These are phyloP conservation scores for Embiotoca jacksoni DNA, from an alignment of 2,113 vertebrate species.

Conservation along the genomic window DNA sequence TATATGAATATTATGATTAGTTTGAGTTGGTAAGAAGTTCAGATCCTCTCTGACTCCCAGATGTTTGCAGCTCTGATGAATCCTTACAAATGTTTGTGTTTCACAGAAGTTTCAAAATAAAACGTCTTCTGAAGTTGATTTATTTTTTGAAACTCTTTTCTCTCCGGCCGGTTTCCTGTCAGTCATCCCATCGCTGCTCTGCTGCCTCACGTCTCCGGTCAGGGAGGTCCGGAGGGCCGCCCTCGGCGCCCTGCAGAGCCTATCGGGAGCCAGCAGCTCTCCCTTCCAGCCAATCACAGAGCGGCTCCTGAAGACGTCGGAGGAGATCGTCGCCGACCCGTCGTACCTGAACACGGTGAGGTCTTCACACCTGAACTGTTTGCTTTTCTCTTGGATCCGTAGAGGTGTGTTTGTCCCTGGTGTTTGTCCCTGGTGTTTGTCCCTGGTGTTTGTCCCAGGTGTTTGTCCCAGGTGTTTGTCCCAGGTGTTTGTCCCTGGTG, in stretches of 20 bases:
- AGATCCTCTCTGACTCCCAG: too few species aligned
- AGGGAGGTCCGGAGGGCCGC: constrained; percentile 90
- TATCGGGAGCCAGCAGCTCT: constrained; percentile 78
- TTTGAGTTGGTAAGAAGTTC: too few species aligned
- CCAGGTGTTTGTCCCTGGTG: too few species aligned
- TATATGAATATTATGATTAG: too few species aligned
- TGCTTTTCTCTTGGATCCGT: too few species aligned
- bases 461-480: too few species aligned
- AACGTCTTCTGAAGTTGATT: neutral
- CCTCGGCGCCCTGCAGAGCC: constrained; percentile 82
- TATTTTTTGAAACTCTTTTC: neutral
- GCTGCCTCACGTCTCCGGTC: constrained; percentile 87
- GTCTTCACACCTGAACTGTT: neutral
- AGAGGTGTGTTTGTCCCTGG: too few species aligned
- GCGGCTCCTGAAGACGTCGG: constrained; percentile 84
- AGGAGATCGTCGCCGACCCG: constrained; percentile 91
- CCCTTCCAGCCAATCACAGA: constrained; percentile 85
- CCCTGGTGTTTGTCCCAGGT: too few species aligned
- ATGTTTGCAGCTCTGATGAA: too few species aligned
- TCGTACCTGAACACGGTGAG: constrained; percentile 88
- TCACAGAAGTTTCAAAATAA: too few species aligned
- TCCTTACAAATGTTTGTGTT: too few species aligned
- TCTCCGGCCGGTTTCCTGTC: neutral
- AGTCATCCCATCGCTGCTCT: constrained; percentile 91
- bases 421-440: too few species aligned